Conservation (phyloP, 2,113 vertebrate genomes). For the Lonchura striata region DNA sequence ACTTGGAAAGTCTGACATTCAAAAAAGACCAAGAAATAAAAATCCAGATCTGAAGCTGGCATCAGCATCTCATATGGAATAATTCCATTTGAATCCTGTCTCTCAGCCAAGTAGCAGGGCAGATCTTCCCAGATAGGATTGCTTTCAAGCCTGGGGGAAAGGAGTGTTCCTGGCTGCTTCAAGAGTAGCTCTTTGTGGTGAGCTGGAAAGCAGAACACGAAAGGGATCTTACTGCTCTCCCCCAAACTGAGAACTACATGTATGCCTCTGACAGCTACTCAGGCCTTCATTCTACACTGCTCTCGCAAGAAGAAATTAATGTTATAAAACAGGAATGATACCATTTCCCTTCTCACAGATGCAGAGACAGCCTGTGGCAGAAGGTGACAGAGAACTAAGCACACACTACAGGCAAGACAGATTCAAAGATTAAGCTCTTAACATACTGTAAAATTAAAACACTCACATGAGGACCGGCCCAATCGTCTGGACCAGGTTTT, state of each 20-base stretch:
- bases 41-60: slow-evolving; percentile 42
- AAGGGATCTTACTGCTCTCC: not conserved
- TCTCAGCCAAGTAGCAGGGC: slow-evolving; percentile 39
- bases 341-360: not conserved
- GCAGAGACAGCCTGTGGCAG: not conserved
- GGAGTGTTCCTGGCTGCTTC: slow-evolving; percentile 47
- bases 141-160: slow-evolving; percentile 52
- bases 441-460: not conserved
- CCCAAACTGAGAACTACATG: not conserved
- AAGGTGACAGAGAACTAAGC: accelerated
- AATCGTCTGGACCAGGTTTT: not conserved
- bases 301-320: not conserved
- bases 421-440: not conserved
- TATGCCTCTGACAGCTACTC: not conserved
- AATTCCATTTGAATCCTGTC: slow-evolving; percentile 52
- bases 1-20: not conserved
- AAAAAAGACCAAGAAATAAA: slow-evolving; percentile 38
- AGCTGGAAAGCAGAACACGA: slow-evolving; percentile 25
- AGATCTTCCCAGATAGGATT: slow-evolving; percentile 61
- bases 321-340: not conserved
- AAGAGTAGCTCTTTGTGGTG: slow-evolving; percentile 32
- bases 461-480: not conserved
- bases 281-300: not conserved
- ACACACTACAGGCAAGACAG: not conserved
- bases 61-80: slow-evolving; percentile 50